Evolutionary conservation across 2,113 vertebrate genomes (phyloP), one percentile per base, ranked within the genome.

Genomic region (Grammomys surdaster): DNA sequence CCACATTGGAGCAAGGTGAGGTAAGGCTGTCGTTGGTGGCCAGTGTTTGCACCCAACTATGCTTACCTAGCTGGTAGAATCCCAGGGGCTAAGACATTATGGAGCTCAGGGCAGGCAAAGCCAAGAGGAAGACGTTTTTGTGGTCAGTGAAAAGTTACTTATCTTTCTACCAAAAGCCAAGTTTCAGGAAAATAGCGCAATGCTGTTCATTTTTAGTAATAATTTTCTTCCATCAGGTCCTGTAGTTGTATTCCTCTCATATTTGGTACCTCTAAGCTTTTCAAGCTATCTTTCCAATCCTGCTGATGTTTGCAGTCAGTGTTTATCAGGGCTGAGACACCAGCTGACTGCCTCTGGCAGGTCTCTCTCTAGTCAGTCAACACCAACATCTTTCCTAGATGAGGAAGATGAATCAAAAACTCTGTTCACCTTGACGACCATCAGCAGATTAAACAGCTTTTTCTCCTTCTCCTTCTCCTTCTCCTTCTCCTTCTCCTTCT

Each of bases 101-200:
- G 75, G 84, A 72, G 96, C 94, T 95, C 97, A 94, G 90, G 96
- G 94, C 91, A 95, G 95, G 89, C 89, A 33, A 72, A 96, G 90
- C 72, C 77, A 43, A 89, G 90, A 94, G 81, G 75, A 92, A 92
- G 84, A 73, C 48, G 88, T 93, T 46, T 92, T 84, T 84, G 26
- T 78, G 77, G 77, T 89, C 89, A 89, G 90, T 70, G 56, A 86
- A 54, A 84, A 88, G 72, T 88, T 51, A 4, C 73, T 85, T 93
- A 69, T 20, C 88, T 94, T 95, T 87, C 90, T 96, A 92, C 96
- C 97, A 94, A 95, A 97, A 96, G 67, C 73, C 92, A 63, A 43
- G 89, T 92, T 96, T 97, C 93, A 89, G 97, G 96, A 96, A 87
- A 89, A 88, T 72, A 82, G n/a, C 60, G 46, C 58, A 10, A 20